phyloP scores from a whole-genome alignment of 2,113 vertebrate genomes.

The Castor canadensis region DNA sequence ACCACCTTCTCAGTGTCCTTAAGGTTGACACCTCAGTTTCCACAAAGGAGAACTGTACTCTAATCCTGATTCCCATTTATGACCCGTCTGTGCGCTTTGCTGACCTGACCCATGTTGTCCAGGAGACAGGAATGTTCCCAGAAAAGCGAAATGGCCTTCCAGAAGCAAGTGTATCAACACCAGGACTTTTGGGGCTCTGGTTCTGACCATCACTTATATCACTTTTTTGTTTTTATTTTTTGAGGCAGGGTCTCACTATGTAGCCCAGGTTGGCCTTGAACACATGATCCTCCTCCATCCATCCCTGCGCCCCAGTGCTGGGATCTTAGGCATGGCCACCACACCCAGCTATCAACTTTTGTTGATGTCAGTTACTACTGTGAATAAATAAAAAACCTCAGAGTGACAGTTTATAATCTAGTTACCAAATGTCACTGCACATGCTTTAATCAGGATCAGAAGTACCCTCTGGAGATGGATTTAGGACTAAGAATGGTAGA shows the following conservation, averaged over 20 bases:
- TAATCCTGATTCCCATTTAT: background rate
- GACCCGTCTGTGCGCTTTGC: rapidly evolving
- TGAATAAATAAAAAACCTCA: background rate
- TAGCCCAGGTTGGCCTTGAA: background rate
- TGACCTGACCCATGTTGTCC: rapidly evolving
- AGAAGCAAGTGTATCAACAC: rapidly evolving
- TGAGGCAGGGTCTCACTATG: background rate
- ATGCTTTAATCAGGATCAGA: rapidly evolving
- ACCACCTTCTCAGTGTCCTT: background rate
- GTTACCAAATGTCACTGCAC: background rate
- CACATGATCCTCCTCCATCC: background rate
- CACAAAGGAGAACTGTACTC: background rate
- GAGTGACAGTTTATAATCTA: background rate
- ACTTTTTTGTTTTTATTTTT: background rate
- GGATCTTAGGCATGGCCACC: background rate
- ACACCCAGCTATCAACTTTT: background rate
- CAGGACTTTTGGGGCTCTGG: rapidly evolving
- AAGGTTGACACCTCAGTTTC: background rate
- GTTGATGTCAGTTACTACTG: background rate
- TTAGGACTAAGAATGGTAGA: background rate
- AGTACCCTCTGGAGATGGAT: rapidly evolving
- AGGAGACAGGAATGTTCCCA: background rate
- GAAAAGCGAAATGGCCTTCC: rapidly evolving
- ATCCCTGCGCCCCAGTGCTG: background rate
- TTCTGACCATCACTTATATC: background rate